Percentiles rank a stretch among this genome's conserved stretches.
These are phyloP conservation scores for Teleopsis dalmanni DNA, from an alignment of 1,140 invertebrate genomes.

Conservation along the genomic window DNA sequence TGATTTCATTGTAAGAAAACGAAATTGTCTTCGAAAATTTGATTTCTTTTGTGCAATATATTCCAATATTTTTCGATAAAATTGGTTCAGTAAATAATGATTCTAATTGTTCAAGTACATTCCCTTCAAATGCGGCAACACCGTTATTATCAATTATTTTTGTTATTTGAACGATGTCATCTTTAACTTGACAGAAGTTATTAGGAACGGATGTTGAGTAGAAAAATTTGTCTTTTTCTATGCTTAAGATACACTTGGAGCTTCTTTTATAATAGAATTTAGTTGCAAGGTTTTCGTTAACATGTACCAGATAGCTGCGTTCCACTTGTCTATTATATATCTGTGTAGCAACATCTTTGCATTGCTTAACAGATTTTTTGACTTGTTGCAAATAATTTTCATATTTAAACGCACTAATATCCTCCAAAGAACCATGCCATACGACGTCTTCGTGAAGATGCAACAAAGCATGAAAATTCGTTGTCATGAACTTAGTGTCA, in stretches of 20 bases:
- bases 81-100: constrained; percentile 12
- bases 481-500: constrained; percentile 10
- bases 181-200: background rate
- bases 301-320: no score
- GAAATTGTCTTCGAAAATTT: constrained; percentile 7
- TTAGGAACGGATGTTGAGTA: background rate
- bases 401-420: constrained; percentile 19
- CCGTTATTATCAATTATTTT: background rate
- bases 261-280: background rate
- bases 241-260: constrained; percentile 1
- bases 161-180: constrained; percentile 1
- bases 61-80: constrained; percentile 9
- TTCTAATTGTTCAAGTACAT: constrained; percentile 11
- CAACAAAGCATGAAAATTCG: constrained; percentile 16
- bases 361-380: constrained; percentile 12
- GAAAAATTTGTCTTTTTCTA: background rate
- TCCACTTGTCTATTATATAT: constrained; percentile 16
- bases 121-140: constrained; percentile 9
- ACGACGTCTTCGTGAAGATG: constrained; percentile 18
- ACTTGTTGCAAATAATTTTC: constrained; percentile 15
- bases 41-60: constrained; percentile 13
- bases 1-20: constrained; percentile 10
- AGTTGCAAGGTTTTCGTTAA: background rate
- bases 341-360: constrained; percentile 10
- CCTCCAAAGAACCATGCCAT: constrained; percentile 11